Evolutionary conservation across 2,797 vertebrate genomes (phyloP).

Genomic region (Lagocephalus sceleratus): DNA sequence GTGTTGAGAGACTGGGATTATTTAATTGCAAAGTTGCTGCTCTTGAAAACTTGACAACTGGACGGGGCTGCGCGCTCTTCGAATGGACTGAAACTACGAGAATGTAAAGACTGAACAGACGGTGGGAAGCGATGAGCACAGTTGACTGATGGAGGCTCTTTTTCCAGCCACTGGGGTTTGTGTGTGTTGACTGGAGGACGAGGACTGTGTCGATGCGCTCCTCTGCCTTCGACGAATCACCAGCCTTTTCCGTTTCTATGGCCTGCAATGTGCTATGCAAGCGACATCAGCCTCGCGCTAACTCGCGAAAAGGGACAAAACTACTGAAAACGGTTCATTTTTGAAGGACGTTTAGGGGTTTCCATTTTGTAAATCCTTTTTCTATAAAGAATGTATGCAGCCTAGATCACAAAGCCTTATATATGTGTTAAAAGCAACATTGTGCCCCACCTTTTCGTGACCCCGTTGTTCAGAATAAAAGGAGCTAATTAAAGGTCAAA

Average conservation of each 20-base stretch:
- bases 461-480: slow-evolving; percentile 67
- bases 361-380: slow-evolving; percentile 50
- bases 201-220: slow-evolving; percentile 34
- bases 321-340: slow-evolving; percentile 74
- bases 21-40: slow-evolving; percentile 91
- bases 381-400: slow-evolving; percentile 70
- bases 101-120: slow-evolving; percentile 70
- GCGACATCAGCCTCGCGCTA: slow-evolving; percentile 44
- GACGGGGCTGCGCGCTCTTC: slow-evolving; percentile 83
- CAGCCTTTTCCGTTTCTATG: slow-evolving; percentile 37
- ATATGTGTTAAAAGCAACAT: slow-evolving; percentile 39
- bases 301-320: slow-evolving; percentile 48
- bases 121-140: slow-evolving; percentile 38
- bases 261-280: slow-evolving; percentile 63
- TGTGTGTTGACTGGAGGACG: slow-evolving; percentile 44
- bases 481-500: slow-evolving; percentile 49
- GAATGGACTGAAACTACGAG: slow-evolving; percentile 75
- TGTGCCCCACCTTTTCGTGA: slow-evolving; percentile 67
- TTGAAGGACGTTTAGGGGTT: slow-evolving; percentile 44
- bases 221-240: slow-evolving; percentile 27
- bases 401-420: slow-evolving; percentile 71
- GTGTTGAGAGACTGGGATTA: slow-evolving; percentile 85
- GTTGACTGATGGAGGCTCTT: slow-evolving; percentile 30
- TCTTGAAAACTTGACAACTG: slow-evolving; percentile 92
- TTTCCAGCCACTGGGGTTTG: slow-evolving; percentile 30